A percentile compares a stretch with the other conserved stretches of the same genome.
Evolutionary conservation across 2,797 vertebrate genomes (phyloP).

Genomic region (Phylloscopus collybita): DNA sequence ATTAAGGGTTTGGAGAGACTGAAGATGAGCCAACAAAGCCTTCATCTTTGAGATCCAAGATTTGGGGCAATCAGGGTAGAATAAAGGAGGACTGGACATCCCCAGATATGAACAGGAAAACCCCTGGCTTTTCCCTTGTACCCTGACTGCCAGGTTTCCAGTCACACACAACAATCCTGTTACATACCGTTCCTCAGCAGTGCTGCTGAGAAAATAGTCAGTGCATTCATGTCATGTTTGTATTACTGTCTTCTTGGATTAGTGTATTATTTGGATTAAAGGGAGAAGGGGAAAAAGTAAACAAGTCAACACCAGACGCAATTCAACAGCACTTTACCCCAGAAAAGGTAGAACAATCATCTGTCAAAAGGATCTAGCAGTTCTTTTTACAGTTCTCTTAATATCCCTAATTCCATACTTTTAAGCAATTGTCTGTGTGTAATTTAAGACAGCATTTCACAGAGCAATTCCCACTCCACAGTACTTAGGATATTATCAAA

Average conservation of each 20-base stretch:
- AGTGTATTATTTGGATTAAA: not conserved
- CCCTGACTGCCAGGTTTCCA: not conserved
- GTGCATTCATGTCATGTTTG: not conserved
- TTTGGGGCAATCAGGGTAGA: not conserved
- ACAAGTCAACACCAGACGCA: not conserved
- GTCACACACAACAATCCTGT: not conserved
- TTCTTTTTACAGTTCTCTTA: not conserved
- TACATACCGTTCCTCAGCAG: not conserved
- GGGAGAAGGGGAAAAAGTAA: not conserved
- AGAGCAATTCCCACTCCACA: not conserved
- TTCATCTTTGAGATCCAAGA: not conserved
- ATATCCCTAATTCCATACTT: not conserved
- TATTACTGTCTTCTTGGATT: not conserved
- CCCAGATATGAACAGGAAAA: not conserved
- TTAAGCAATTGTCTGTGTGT: not conserved
- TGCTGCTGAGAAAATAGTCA: not conserved
- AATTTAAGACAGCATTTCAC: not conserved
- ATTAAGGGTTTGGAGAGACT: not conserved
- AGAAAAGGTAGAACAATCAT: not conserved
- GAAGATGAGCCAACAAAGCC: not conserved
- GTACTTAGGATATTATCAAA: not conserved
- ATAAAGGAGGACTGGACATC: not conserved
- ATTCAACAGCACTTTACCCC: not conserved
- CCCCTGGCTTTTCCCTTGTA: not conserved
- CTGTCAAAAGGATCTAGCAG: not conserved